These are phyloP conservation scores for Colinus virginianus DNA, from an alignment of 2,113 vertebrate species.

Conservation along the genomic window DNA sequence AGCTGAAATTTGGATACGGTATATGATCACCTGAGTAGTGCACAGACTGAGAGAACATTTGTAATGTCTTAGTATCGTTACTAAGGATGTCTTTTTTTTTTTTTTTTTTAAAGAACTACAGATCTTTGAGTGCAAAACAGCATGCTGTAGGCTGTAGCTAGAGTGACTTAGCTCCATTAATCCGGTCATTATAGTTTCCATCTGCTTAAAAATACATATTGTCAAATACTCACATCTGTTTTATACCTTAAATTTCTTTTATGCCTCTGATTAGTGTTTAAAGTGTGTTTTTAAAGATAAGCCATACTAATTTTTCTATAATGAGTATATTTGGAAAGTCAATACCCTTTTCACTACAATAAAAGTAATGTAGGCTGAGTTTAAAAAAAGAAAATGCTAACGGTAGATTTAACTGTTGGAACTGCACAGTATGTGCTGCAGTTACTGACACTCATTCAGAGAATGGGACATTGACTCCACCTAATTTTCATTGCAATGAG, in stretches of 20 bases:
- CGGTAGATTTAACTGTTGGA: background rate
- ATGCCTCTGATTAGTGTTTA: background rate
- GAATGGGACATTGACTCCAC: slow-evolving; percentile 46
- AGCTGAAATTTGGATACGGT: background rate
- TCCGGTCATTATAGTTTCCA: background rate
- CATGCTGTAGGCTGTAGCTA: background rate
- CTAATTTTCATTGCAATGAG: slow-evolving; percentile 15
- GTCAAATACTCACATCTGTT: background rate
- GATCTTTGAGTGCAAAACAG: background rate
- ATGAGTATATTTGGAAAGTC: background rate
- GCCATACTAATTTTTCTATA: background rate
- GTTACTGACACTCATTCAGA: background rate
- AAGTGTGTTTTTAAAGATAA: background rate
- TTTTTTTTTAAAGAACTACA: background rate
- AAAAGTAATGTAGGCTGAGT: background rate
- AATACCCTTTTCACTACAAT: background rate
- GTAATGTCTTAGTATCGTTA: background rate
- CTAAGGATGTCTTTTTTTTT: too few species aligned
- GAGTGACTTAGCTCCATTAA: background rate
- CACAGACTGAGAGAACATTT: too few species aligned
- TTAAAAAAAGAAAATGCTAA: background rate
- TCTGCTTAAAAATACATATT: background rate
- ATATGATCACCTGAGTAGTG: background rate
- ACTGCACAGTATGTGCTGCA: background rate
- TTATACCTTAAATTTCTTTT: background rate